Conservation (phyloP, 2,888 invertebrate genomes). For the Philhelius pedissequus region DNA sequence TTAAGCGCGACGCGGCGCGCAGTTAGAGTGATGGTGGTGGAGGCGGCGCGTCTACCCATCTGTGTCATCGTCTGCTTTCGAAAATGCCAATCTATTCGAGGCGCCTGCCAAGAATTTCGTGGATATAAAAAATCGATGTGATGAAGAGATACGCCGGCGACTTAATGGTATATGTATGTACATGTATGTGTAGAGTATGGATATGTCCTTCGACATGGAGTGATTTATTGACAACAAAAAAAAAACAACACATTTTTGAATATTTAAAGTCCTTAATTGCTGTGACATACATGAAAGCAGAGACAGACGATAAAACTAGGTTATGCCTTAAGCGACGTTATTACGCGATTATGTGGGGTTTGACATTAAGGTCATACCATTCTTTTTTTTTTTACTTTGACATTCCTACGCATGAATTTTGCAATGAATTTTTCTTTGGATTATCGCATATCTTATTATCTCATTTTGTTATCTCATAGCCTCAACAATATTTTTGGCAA, state of each 20-base stretch:
- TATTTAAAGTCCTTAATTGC: not conserved
- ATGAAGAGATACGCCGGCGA: not conserved
- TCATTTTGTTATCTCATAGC: too few relatives aligned
- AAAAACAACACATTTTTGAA: too few relatives aligned
- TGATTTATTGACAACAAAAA: too few relatives aligned
- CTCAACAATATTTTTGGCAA: too few relatives aligned
- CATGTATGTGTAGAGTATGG: not conserved
- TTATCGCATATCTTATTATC: too few relatives aligned
- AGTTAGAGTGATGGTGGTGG: not conserved
- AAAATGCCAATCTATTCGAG: slow-evolving; percentile 13
- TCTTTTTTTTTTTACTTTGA: not conserved
- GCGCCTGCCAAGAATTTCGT: slow-evolving; percentile 27
- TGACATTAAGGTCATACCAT: not conserved
- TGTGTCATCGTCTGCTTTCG: slow-evolving; percentile 17
- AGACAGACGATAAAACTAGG: not conserved
- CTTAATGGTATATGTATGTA: not conserved
- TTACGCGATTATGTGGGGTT: not conserved
- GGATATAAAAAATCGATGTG: slow-evolving; percentile 11
- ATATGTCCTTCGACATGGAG: slow-evolving; percentile 10
- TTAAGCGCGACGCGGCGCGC: not conserved
- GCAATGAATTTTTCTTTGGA: not conserved
- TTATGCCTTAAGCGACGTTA: not conserved
- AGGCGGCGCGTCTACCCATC: not conserved
- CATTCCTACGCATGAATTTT: not conserved
- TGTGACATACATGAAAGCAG: not conserved